Evolutionary conservation across 2,113 vertebrate genomes (phyloP).

Genomic region (Pelobates fuscus): DNA sequence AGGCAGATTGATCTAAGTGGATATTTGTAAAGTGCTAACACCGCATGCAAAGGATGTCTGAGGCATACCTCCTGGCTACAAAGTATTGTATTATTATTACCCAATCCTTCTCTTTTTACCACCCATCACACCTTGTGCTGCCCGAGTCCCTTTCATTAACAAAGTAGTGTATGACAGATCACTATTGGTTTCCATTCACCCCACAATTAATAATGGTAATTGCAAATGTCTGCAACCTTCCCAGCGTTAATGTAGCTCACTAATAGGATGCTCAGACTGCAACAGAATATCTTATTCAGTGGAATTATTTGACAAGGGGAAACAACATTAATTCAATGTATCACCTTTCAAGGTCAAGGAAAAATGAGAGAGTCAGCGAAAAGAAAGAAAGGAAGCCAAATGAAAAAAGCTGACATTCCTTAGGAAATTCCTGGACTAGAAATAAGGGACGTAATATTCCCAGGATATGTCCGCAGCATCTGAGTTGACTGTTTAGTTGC

Average conservation of each 20-base stretch:
- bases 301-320: slow-evolving; percentile 28
- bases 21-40: too few relatives aligned
- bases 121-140: background rate
- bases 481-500: background rate
- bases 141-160: slow-evolving; percentile 15
- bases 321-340: slow-evolving; percentile 38
- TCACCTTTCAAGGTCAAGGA: slow-evolving; percentile 45
- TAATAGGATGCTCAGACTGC: slow-evolving; percentile 8
- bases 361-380: slow-evolving; percentile 39
- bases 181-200: slow-evolving; percentile 23
- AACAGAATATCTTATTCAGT: slow-evolving; percentile 13
- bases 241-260: slow-evolving; percentile 17
- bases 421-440: slow-evolving; percentile 48
- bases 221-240: slow-evolving; percentile 21
- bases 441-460: slow-evolving; percentile 18
- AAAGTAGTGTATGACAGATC: slow-evolving; percentile 17
- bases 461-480: slow-evolving; percentile 9
- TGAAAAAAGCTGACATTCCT: slow-evolving; percentile 43
- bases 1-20: too few relatives aligned
- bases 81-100: too few relatives aligned
- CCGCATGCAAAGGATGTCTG: too few relatives aligned
- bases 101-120: too few relatives aligned
- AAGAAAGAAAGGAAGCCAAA: slow-evolving; percentile 43
- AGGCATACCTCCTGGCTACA: too few relatives aligned
- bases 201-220: slow-evolving; percentile 50